Evolutionary conservation across 2,888 invertebrate genomes (phyloP).

Genomic region (Mylabris sibirica): DNA sequence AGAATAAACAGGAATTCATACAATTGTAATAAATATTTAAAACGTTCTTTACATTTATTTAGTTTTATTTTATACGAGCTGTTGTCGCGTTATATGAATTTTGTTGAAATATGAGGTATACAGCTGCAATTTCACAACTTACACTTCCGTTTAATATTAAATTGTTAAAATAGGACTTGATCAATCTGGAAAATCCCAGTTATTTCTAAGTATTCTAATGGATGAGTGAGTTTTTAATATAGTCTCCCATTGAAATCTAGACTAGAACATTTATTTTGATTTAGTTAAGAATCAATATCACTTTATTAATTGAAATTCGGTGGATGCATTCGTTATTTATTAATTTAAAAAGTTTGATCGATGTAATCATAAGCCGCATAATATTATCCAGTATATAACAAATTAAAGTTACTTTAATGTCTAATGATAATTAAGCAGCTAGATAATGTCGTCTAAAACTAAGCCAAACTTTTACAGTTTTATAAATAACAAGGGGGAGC

Average conservation of each 20-base stretch:
- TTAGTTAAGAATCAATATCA: background rate
- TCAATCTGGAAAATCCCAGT: background rate
- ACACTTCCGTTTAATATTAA: background rate
- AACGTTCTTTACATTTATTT: background rate
- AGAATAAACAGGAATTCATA: background rate
- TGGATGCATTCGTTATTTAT: background rate
- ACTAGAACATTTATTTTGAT: background rate
- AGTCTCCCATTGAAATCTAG: background rate
- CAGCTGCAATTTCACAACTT: background rate
- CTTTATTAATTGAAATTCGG: background rate
- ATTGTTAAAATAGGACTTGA: background rate
- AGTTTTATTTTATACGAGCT: background rate
- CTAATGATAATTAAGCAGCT: background rate
- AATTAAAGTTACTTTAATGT: background rate
- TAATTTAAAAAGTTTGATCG: background rate
- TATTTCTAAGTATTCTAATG: background rate
- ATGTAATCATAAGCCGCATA: background rate
- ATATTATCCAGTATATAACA: background rate
- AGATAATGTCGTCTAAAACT: background rate
- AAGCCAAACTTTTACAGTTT: background rate
- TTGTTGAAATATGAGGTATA: background rate
- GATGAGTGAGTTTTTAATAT: background rate
- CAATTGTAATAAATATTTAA: background rate
- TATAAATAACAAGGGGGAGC: background rate
- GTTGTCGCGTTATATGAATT: background rate